A percentile compares a stretch with the other conserved stretches of the same genome.
Conservation (phyloP, 2,797 vertebrate genomes). For the Anolis apletophallus region DNA sequence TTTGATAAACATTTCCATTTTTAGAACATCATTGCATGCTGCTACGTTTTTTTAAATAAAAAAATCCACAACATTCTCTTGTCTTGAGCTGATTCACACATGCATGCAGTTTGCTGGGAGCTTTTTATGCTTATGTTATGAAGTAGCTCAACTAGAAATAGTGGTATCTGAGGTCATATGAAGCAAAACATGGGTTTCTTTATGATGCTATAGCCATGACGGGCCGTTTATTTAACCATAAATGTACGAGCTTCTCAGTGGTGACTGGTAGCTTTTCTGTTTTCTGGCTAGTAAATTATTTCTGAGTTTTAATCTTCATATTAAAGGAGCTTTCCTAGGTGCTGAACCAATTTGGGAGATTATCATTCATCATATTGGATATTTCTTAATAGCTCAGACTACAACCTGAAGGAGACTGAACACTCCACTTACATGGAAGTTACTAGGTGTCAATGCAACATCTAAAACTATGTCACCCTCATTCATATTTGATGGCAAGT, state of each 20-base stretch:
- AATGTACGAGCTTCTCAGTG: too few species aligned
- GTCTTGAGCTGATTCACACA: neutral
- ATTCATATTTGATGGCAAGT: neutral
- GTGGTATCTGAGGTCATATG: neutral
- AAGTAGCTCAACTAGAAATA: neutral
- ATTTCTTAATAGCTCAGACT: too few species aligned
- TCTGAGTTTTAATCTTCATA: too few species aligned
- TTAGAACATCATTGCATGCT: neutral
- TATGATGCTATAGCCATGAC: neutral
- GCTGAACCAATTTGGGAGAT: too few species aligned
- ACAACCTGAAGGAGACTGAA: too few species aligned
- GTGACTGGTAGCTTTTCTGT: too few species aligned
- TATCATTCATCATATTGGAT: too few species aligned
- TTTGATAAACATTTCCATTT: slow-evolving; percentile 13
- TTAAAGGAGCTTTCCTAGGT: too few species aligned
- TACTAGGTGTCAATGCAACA: neutral
- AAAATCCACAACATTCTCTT: neutral
- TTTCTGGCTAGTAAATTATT: too few species aligned
- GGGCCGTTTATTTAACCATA: neutral
- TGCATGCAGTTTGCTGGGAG: neutral
- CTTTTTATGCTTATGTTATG: neutral
- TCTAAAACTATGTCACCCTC: neutral
- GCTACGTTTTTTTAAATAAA: neutral
- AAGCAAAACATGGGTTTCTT: neutral
- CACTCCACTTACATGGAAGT: too few species aligned